phyloP scores from a whole-genome alignment of 1,140 invertebrate species.

The Drosophila neocordata region DNA sequence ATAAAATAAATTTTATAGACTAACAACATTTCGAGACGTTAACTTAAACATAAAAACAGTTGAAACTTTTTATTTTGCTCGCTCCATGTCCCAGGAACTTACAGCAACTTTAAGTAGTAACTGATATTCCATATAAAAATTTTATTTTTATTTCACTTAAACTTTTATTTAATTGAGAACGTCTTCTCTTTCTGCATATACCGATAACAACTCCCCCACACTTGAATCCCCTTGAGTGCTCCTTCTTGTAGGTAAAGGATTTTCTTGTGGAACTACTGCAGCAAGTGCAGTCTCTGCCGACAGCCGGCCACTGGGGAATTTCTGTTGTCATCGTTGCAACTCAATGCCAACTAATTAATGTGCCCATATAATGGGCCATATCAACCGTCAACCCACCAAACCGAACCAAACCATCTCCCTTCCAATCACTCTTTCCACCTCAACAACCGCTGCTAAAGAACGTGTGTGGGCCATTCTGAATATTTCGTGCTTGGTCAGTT shows the following conservation, averaged over 20 bases:
- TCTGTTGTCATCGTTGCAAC: constrained; percentile 48
- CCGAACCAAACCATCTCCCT: constrained; percentile 27
- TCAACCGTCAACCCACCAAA: constrained; percentile 36
- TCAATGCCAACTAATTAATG: constrained; percentile 78
- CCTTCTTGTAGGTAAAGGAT: constrained; percentile 2
- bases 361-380: constrained; percentile 69
- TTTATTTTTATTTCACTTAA: too few relatives aligned
- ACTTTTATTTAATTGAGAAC: background rate
- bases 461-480: constrained; percentile 62
- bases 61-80: too few relatives aligned
- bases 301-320: constrained; percentile 40
- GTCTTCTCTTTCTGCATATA: background rate
- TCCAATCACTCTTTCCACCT: background rate
- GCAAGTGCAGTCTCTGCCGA: constrained; percentile 32
- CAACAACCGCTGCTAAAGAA: constrained; percentile 8
- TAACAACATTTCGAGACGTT: too few relatives aligned
- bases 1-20: too few relatives aligned
- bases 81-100: too few relatives aligned
- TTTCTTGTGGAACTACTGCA: constrained; percentile 12
- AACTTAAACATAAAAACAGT: too few relatives aligned
- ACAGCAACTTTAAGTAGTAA: too few relatives aligned
- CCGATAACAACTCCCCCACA: background rate
- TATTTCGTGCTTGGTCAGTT: constrained; percentile 71
- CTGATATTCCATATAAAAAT: too few relatives aligned
- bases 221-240: constrained; percentile 27